Base-by-base conservation (phyloP, 2,888 invertebrate genomes). In the Leucophora obtusa region DNA sequence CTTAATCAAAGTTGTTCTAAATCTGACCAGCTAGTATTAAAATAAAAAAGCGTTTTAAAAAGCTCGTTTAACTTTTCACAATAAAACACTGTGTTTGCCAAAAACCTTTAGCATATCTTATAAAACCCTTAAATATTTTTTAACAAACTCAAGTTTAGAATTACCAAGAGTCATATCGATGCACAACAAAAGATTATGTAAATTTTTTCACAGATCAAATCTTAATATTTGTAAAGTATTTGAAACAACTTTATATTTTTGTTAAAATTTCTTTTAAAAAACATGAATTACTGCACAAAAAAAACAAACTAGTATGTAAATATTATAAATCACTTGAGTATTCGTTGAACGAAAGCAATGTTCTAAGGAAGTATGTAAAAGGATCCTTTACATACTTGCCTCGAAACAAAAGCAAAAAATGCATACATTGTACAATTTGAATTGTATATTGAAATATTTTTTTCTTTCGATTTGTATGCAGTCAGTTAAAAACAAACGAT, bases 101-200 rank as follows among this genome's bases (percentile, higher is more conserved):
- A 21, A 2, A 21, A 3, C 21, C 21, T 21, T 21, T 28, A 28
- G 28, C 28, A 28, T 28, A 6, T 28, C 4, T 14, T 11, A 38
- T 38, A 38, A 38, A 38, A 38, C 4, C 14, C 11, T 11, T 11
- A 38, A 38, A 38, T 38, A 38, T 38, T 38, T 38, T 38, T 28
- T 28, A 28, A 28, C 28, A 28, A 28, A 3, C 28, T 1, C 38
- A 11, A 11, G 38, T 1, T 38, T 38, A 38, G 53, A n/a, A 73
- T 65, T 80, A 75, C 72, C 72, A 65, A 80, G 58, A 76, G 72
- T 53, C 69, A 76, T 63, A 73, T 69, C 80, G 68, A 65, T 76
- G 53, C 51, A 74, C 47, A 54, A 76, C 74, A 75, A 62, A 60
- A 74, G 81, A 74, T 82, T 83, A 82, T 77, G 79, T 60, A 83